phyloP scores from a whole-genome alignment of 2,113 vertebrate species.

The Potamarius usumacintae region DNA sequence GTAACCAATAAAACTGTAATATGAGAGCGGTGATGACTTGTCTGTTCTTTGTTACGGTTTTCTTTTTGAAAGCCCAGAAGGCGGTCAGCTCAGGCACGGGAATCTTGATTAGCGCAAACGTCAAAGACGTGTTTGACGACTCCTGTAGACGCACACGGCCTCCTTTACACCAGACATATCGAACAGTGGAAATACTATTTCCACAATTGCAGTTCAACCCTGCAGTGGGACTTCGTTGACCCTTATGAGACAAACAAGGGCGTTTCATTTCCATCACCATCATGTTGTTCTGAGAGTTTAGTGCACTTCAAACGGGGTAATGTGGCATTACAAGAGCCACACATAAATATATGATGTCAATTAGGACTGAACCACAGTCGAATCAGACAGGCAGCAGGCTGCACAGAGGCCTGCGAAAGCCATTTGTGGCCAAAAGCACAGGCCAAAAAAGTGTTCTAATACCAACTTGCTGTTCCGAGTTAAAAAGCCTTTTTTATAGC shows the following conservation, averaged over 20 bases:
- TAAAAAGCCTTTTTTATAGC: not conserved
- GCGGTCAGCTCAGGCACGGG: not conserved
- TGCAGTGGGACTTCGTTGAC: not conserved
- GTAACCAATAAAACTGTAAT: slow-evolving; percentile 77
- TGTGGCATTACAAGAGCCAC: slow-evolving; percentile 38
- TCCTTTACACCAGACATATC: not conserved
- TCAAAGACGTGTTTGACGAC: not conserved
- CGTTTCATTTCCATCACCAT: slow-evolving; percentile 30
- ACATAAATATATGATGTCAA: slow-evolving; percentile 52
- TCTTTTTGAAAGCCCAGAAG: slow-evolving; percentile 2
- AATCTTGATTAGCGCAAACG: not conserved
- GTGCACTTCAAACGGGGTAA: slow-evolving; percentile 45
- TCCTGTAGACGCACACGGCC: not conserved
- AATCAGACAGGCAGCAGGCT: slow-evolving; percentile 33
- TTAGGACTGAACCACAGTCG: slow-evolving; percentile 35
- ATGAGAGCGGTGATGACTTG: slow-evolving; percentile 39
- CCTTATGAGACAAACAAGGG: slow-evolving; percentile 12
- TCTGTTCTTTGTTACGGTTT: not conserved
- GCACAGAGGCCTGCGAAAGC: slow-evolving; percentile 51
- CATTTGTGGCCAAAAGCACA: slow-evolving; percentile 48
- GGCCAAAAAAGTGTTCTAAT: slow-evolving; percentile 39
- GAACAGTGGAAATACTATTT: not conserved
- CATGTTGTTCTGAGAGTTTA: slow-evolving; percentile 21
- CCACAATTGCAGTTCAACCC: not conserved
- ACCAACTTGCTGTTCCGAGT: slow-evolving; percentile 24